A percentile compares a stretch with the other conserved stretches of the same genome.
phyloP scores from a whole-genome alignment of 1,140 invertebrate genomes.

The Cephus cinctus region DNA sequence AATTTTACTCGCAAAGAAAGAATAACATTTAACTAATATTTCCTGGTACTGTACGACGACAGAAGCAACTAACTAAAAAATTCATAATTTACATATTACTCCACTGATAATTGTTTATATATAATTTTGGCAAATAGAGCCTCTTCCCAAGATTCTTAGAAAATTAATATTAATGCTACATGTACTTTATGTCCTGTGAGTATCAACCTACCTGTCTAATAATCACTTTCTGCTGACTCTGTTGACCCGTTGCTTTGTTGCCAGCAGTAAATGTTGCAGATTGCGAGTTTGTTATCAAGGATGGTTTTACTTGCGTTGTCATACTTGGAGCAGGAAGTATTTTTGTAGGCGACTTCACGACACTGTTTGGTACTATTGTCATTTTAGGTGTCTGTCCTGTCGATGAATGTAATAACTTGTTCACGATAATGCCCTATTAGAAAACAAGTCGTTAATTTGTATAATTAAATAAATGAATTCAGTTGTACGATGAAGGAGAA shows the following conservation, averaged over 20 bases:
- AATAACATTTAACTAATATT: too few relatives aligned
- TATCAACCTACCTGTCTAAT: slow-evolving; percentile 61
- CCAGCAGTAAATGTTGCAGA: slow-evolving; percentile 35
- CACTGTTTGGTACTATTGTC: slow-evolving; percentile 44
- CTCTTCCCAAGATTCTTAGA: too few relatives aligned
- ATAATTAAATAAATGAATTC: slow-evolving; percentile 16
- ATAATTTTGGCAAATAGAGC: too few relatives aligned
- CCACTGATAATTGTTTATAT: too few relatives aligned
- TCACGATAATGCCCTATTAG: slow-evolving; percentile 53
- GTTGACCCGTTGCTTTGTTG: slow-evolving; percentile 52
- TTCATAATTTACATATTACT: too few relatives aligned
- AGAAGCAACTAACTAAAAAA: too few relatives aligned
- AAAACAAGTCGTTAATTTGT: slow-evolving; percentile 23
- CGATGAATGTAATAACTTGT: slow-evolving; percentile 52
- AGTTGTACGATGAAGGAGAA: slow-evolving; percentile 7
- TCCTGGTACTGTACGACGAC: too few relatives aligned
- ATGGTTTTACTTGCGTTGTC: slow-evolving; percentile 47
- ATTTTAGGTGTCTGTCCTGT: slow-evolving; percentile 46
- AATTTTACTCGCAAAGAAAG: too few relatives aligned
- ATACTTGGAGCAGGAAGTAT: slow-evolving; percentile 66
- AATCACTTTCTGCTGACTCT: slow-evolving; percentile 61
- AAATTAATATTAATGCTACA: too few relatives aligned
- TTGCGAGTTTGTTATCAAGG: slow-evolving; percentile 38
- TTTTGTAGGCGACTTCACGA: slow-evolving; percentile 66
- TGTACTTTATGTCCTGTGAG: too few relatives aligned